Evolutionary conservation across 2,797 vertebrate species (phyloP).

Genomic region (Gallinago stenura): DNA sequence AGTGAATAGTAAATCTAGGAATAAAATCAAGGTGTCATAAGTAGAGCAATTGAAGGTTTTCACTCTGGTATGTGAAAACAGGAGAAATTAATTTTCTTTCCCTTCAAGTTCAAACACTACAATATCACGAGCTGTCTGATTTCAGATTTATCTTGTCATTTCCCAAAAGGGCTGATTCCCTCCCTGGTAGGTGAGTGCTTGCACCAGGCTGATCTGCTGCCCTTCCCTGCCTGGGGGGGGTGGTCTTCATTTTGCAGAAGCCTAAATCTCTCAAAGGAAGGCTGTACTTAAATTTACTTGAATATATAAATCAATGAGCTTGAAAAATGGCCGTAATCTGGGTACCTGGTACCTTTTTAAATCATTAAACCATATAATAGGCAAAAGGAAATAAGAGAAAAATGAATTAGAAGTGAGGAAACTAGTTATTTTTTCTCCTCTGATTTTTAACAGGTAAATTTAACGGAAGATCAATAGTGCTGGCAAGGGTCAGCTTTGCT

Average conservation of each 20-base stretch:
- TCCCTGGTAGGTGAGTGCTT: background rate
- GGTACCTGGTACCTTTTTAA: background rate
- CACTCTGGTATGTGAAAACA: background rate
- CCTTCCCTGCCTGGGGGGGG: background rate
- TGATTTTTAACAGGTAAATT: constrained; percentile 32
- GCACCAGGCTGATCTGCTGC: background rate
- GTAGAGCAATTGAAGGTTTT: background rate
- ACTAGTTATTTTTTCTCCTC: background rate
- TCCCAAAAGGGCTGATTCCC: background rate
- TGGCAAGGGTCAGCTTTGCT: constrained; percentile 22
- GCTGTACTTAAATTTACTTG: background rate
- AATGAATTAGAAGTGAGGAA: constrained; percentile 33
- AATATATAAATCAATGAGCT: background rate
- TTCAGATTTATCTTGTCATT: background rate
- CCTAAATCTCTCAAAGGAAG: background rate
- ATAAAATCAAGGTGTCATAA: background rate
- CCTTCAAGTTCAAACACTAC: background rate
- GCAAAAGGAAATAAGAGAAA: constrained; percentile 14
- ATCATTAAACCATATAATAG: constrained; percentile 6
- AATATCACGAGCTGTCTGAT: background rate
- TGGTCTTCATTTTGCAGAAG: background rate
- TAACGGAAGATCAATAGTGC: constrained; percentile 37
- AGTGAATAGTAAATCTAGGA: background rate
- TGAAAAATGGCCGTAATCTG: background rate
- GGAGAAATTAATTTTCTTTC: background rate